These are phyloP conservation scores for Tolypeutes matacus DNA, from an alignment of 2,797 vertebrate genomes.

Conservation along the genomic window DNA sequence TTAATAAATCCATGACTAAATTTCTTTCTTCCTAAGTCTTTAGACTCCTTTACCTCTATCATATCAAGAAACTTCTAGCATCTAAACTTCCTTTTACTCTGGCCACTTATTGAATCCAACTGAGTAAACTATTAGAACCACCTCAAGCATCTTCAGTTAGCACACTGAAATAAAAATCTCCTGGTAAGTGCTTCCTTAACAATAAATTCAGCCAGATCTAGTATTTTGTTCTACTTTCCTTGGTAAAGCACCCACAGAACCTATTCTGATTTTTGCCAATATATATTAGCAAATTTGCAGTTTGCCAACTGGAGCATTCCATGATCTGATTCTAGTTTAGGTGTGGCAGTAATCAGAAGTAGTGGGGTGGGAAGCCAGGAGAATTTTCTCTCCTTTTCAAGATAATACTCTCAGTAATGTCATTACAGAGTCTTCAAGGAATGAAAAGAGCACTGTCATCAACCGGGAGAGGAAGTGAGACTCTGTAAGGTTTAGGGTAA, in stretches of 20 bases:
- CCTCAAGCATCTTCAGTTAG: neutral
- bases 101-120: neutral
- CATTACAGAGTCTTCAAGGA: conserved; percentile 41
- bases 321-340: conserved; percentile 9
- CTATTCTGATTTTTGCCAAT: conserved; percentile 14
- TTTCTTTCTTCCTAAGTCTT: conserved; percentile 40
- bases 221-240: conserved; percentile 2
- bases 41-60: neutral
- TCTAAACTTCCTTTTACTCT: conserved; percentile 27
- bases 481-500: neutral
- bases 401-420: neutral
- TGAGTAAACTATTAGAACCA: conserved; percentile 4
- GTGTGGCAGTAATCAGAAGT: conserved; percentile 8
- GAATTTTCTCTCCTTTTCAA: conserved; percentile 42
- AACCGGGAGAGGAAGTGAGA: neutral
- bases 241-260: neutral
- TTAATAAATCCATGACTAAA: neutral
- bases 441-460: conserved; percentile 6
- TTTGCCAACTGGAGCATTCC: neutral
- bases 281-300: conserved; percentile 22
- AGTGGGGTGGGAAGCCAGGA: conserved; percentile 8
- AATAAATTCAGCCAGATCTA: conserved; percentile 1
- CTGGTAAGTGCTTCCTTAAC: conserved; percentile 18
- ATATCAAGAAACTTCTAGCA: conserved; percentile 1
- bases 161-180: conserved; percentile 44